Conservation (phyloP, 2,113 vertebrate species). For the Sardina pilchardus region DNA sequence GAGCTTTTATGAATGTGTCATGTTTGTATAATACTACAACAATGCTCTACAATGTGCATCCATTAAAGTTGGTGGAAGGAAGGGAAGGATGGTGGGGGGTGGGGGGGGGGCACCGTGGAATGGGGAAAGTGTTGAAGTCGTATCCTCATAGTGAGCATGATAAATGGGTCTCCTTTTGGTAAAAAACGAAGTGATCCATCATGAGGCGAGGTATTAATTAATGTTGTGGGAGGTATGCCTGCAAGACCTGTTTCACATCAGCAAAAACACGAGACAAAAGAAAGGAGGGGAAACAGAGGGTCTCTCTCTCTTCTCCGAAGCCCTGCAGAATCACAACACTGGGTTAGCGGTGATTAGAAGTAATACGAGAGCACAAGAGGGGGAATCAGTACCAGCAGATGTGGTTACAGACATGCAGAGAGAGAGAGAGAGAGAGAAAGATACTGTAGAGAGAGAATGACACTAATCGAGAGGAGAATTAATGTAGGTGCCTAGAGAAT, state of each 20-base stretch:
- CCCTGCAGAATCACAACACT: neutral
- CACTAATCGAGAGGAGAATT: constrained; percentile 12
- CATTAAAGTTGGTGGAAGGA: constrained; percentile 34
- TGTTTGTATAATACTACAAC: constrained; percentile 35
- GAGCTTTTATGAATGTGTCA: constrained; percentile 44
- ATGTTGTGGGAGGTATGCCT: constrained; percentile 71
- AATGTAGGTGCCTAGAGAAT: neutral
- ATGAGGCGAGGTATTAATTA: constrained; percentile 71
- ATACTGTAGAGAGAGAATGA: neutral
- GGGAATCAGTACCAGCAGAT: neutral
- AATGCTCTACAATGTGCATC: constrained; percentile 24
- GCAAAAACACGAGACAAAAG: constrained; percentile 59
- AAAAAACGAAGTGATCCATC: constrained; percentile 70
- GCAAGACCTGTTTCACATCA: constrained; percentile 65
- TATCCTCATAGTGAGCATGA: constrained; percentile 60
- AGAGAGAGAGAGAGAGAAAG: neutral
- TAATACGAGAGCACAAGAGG: neutral
- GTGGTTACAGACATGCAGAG: constrained; percentile 29
- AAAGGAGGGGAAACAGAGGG: neutral
- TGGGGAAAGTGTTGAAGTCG: constrained; percentile 50
- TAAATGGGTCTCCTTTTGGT: constrained; percentile 67
- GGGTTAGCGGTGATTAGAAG: neutral
- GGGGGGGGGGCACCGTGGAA: constrained; percentile 27
- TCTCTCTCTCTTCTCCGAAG: no score
- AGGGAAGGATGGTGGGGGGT: constrained; percentile 40